Percentiles rank a stretch among this genome's conserved stretches.
phyloP scores from a whole-genome alignment of 2,113 vertebrate species.

The Gnathonemus longibarbis region DNA sequence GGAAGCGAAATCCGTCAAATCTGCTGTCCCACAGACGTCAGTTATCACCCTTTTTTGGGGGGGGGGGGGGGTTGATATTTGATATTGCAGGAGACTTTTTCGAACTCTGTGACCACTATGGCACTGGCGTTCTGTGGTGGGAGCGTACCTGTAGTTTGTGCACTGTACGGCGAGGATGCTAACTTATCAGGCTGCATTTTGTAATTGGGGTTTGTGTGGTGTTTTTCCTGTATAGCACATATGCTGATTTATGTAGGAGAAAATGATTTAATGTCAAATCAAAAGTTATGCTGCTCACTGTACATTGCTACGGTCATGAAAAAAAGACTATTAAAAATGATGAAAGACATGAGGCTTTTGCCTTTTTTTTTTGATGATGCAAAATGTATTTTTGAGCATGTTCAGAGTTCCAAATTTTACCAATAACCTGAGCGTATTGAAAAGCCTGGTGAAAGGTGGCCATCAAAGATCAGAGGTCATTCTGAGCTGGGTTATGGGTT shows the following conservation, averaged over 20 bases:
- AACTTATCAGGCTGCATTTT: neutral
- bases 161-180: neutral
- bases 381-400: neutral
- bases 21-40: neutral
- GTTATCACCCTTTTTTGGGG: neutral
- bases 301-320: neutral
- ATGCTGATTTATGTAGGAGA: neutral
- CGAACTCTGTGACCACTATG: neutral
- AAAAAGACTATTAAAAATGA: neutral
- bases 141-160: neutral
- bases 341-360: neutral
- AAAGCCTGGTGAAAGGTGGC: neutral
- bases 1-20: neutral
- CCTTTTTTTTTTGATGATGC: neutral
- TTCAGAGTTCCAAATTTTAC: neutral
- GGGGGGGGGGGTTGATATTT: neutral
- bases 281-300: neutral
- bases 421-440: neutral
- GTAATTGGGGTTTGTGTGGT: neutral
- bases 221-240: neutral
- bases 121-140: neutral
- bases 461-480: neutral
- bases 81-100: neutral
- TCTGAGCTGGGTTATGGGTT: neutral
- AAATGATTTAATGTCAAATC: constrained; percentile 3